A percentile compares a stretch with the other conserved stretches of the same genome.
Conservation (phyloP, 1,140 invertebrate species). For the Phymastichus coffea region DNA sequence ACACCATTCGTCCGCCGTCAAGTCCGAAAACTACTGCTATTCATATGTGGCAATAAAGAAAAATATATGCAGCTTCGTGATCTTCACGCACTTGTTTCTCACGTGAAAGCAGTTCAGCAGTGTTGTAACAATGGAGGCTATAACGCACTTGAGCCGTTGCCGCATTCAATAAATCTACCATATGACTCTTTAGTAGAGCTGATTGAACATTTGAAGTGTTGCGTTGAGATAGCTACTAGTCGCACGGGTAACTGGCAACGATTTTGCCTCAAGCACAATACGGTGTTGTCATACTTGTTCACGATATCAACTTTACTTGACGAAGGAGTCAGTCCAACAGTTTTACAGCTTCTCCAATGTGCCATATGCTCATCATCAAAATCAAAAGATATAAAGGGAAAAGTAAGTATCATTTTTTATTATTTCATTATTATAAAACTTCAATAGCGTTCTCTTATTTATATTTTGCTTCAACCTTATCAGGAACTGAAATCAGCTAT, state of each 20-base stretch:
- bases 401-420: slow-evolving; percentile 40
- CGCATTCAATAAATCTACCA: slow-evolving; percentile 62
- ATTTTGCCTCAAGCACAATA: slow-evolving; percentile 78
- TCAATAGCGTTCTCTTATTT: not conserved
- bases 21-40: slow-evolving; percentile 86
- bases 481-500: slow-evolving; percentile 54
- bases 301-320: slow-evolving; percentile 68
- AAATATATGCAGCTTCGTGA: slow-evolving; percentile 92
- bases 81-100: slow-evolving; percentile 83
- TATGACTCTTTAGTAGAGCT: slow-evolving; percentile 90
- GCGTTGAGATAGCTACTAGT: slow-evolving; percentile 86
- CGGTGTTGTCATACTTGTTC: slow-evolving; percentile 61
- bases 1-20: slow-evolving; percentile 75
- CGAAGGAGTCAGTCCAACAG: slow-evolving; percentile 89
- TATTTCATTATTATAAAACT: not conserved
- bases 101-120: slow-evolving; percentile 68
- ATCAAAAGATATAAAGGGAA: slow-evolving; percentile 44
- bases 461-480: slow-evolving; percentile 14
- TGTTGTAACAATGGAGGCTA: slow-evolving; percentile 64
- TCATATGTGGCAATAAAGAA: slow-evolving; percentile 94
- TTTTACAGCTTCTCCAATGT: slow-evolving; percentile 85
- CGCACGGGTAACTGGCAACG: slow-evolving; percentile 95
- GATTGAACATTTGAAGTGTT: slow-evolving; percentile 93
- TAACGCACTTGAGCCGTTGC: slow-evolving; percentile 53
- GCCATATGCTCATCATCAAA: slow-evolving; percentile 71